Base-by-base conservation (phyloP, 2,888 invertebrate genomes). In the Leptura quadrifasciata region DNA sequence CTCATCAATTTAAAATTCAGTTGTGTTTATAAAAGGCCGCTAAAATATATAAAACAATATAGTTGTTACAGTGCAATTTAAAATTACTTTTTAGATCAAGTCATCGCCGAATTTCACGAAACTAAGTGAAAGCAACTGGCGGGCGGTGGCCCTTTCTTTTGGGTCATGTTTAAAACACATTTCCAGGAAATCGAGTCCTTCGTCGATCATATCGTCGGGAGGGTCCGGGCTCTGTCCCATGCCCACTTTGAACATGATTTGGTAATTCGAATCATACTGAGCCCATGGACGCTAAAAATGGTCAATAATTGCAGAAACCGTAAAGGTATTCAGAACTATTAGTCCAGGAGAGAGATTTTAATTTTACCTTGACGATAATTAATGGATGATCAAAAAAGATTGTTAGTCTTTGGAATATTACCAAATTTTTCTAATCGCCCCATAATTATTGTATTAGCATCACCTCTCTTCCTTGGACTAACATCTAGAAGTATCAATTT, bases 231-330 rank as follows among this genome's bases (percentile, higher is more conserved):
- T 92, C 81, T 95, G 94, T 0, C 97, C 98, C 94, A 96, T 97
- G 47, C 98, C 98, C 85, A 98, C 97, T 92, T 96, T 94, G 90
- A 96, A 97, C 96, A 97, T 97, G 82, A 98, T 97, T 92, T 97
- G 97, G 90, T 95, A 96, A 90, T 96, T 96, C 82, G 96, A 96
- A 91, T 97, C 97, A 87, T 94, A 95, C 85, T 98, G 97, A 67
- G 94, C 93, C 96, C 97, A 98, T 0, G 98, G 98, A 58, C 97
- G 93, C 95, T 96, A 90, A 8, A 90, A 88, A 79, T 74, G 80
- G 80, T 71, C 58, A 57, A 57, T 57, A 20, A 57, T 18, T 31
- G 8, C 6, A 31, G 27, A 31, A 24, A 24, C 24, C 27, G 3
- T 31, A 31, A 31, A 31, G n/a, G n/a, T n/a, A n/a, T n/a, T n/a